Conservation (phyloP, 2,797 vertebrate species). For the Novumbra hubbsi region DNA sequence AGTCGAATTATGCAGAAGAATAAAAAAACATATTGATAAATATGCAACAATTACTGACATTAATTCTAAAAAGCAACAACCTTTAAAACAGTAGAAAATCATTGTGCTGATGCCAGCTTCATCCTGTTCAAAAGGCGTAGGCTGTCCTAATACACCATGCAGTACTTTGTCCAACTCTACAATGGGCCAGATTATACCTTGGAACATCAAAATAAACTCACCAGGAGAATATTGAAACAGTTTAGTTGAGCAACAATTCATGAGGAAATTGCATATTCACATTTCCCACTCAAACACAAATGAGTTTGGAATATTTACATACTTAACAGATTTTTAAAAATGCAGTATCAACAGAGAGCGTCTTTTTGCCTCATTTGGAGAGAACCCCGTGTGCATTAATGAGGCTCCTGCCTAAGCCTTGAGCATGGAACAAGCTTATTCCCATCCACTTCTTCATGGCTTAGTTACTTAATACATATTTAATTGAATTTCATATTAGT, state of each 20-base stretch:
- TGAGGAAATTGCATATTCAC: conserved; percentile 3
- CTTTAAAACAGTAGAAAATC: neutral
- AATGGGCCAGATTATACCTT: neutral
- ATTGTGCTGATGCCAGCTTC: neutral
- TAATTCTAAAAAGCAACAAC: neutral
- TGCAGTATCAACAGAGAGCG: conserved; percentile 22
- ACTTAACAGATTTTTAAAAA: conserved; percentile 19
- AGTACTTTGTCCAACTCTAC: neutral
- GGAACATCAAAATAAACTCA: neutral
- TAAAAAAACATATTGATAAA: neutral
- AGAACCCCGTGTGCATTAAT: conserved; percentile 40
- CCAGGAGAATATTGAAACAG: neutral
- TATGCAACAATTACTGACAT: neutral
- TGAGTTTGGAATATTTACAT: conserved; percentile 17
- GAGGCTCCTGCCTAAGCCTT: conserved; percentile 42
- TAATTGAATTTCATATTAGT: conserved; percentile 62
- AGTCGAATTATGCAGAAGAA: neutral
- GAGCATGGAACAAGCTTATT: conserved; percentile 52
- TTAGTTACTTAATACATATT: conserved; percentile 55
- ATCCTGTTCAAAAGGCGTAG: neutral
- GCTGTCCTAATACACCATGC: neutral
- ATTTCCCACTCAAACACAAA: conserved; percentile 14
- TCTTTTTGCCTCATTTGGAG: conserved; percentile 33
- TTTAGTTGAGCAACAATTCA: neutral
- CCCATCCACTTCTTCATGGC: conserved; percentile 42